Conservation (phyloP, 2,113 vertebrate species). For the Nothobranchius kuhntae region DNA sequence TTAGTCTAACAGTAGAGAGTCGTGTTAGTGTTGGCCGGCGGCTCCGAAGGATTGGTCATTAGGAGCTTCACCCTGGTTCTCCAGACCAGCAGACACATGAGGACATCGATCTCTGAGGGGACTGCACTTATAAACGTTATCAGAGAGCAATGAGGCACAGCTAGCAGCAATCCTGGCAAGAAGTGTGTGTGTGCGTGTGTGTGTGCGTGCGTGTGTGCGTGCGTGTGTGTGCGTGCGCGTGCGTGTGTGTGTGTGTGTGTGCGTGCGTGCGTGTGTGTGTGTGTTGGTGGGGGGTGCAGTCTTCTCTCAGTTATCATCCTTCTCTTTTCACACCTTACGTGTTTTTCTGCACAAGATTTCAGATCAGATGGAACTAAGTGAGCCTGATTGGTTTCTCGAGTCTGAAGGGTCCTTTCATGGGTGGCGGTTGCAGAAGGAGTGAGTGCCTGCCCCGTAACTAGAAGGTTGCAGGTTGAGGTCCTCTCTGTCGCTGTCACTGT, state of each 20-base stretch:
- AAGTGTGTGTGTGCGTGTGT: constrained; percentile 20
- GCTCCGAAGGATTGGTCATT: constrained; percentile 26
- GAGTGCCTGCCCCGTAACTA: too few species aligned
- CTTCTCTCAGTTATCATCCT: neutral
- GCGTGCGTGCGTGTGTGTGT: too few species aligned
- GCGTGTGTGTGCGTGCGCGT: too few species aligned
- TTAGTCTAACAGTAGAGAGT: neutral
- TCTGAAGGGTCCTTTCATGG: too few species aligned
- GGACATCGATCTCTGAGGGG: constrained; percentile 56
- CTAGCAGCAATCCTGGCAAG: constrained; percentile 35
- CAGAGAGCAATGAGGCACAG: constrained; percentile 66
- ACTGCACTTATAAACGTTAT: constrained; percentile 52
- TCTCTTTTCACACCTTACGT: too few species aligned
- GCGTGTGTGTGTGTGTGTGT: too few species aligned
- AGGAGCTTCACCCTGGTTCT: constrained; percentile 27
- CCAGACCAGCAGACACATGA: constrained; percentile 29
- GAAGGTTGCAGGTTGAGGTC: too few species aligned
- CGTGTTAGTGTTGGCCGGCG: constrained; percentile 11
- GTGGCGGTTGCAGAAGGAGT: too few species aligned
- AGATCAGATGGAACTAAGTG: too few species aligned
- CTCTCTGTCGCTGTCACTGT: too few species aligned
- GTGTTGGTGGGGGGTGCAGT: neutral
- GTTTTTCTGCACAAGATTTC: too few species aligned
- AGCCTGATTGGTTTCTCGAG: too few species aligned
- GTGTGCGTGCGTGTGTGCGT: neutral